Percentiles rank a stretch among this genome's conserved stretches.
phyloP scores from a whole-genome alignment of 1,140 invertebrate species.

The Polypedilum vanderplanki region DNA sequence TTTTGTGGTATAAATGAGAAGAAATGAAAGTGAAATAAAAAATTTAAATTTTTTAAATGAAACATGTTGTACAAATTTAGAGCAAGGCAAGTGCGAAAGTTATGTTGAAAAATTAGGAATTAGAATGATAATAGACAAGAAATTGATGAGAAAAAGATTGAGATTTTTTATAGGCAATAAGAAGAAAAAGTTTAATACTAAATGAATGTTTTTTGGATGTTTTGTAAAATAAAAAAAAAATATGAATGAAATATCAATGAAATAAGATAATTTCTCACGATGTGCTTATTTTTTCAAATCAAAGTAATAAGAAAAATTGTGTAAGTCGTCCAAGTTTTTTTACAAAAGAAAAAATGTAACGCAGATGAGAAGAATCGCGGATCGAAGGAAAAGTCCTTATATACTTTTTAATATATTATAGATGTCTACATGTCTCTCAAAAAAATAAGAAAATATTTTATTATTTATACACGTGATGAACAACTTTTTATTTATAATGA shows the following conservation, averaged over 20 bases:
- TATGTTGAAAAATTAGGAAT: not conserved
- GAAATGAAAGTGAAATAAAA: slow-evolving; percentile 23
- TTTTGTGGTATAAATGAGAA: slow-evolving; percentile 18
- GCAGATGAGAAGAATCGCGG: not conserved
- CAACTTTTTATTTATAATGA: not conserved
- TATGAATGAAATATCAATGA: slow-evolving; percentile 1
- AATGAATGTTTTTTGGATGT: slow-evolving; percentile 14
- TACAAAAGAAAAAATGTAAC: not conserved
- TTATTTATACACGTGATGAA: slow-evolving; percentile 13
- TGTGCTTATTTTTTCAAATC: slow-evolving; percentile 12
- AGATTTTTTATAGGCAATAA: not conserved
- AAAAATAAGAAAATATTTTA: not conserved
- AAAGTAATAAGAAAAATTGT: not conserved
- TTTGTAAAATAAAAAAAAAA: slow-evolving; percentile 15
- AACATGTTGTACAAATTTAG: slow-evolving; percentile 29
- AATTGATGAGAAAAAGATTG: not conserved
- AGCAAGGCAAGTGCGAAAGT: not conserved
- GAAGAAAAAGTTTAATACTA: slow-evolving; percentile 14
- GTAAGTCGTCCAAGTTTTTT: slow-evolving; percentile 15
- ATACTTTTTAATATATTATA: slow-evolving; percentile 17
- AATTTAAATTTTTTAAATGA: not conserved
- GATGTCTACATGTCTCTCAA: slow-evolving; percentile 15
- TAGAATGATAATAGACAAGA: not conserved
- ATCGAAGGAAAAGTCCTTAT: not conserved
- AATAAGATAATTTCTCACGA: not conserved